Conservation (phyloP, 2,888 invertebrate genomes). For the Cyclophora albipunctata region DNA sequence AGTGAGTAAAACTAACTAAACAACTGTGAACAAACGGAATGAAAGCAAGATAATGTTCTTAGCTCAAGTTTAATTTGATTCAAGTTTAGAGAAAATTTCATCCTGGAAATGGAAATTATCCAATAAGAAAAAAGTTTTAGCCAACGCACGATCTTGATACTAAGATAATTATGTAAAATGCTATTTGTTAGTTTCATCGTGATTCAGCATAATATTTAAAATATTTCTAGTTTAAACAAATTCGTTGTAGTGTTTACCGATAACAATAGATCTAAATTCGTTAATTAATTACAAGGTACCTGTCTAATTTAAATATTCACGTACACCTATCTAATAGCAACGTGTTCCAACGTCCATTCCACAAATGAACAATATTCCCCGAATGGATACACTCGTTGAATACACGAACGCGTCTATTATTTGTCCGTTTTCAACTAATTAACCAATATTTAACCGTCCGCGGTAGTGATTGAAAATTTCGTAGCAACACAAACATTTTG, state of each 20-base stretch:
- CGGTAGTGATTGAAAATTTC: constrained; percentile 16
- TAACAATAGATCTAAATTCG: constrained; percentile 1
- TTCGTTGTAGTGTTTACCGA: too few relatives aligned
- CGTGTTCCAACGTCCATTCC: constrained; percentile 21
- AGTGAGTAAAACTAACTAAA: too few relatives aligned
- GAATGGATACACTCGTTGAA: constrained; percentile 35
- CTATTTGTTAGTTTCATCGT: too few relatives aligned
- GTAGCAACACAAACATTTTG: constrained; percentile 3
- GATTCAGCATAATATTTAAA: too few relatives aligned
- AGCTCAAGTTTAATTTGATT: constrained; percentile 16
- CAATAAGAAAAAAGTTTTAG: constrained; percentile 1
- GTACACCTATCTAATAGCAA: constrained; percentile 30
- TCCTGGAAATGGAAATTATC: constrained; percentile 9
- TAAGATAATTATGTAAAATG: too few relatives aligned
- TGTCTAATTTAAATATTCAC: constrained; percentile 36
- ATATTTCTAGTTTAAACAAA: too few relatives aligned
- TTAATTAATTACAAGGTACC: constrained; percentile 9
- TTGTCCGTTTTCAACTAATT: constrained; percentile 29
- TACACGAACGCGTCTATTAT: constrained; percentile 20
- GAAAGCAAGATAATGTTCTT: constrained; percentile 14
- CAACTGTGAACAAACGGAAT: too few relatives aligned
- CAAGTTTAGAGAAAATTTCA: constrained; percentile 3
- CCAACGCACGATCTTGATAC: background rate
- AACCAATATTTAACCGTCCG: constrained; percentile 30
- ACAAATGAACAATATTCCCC: constrained; percentile 39